Evolutionary conservation across 2,113 vertebrate genomes (phyloP).

Genomic region (Callipepla californica): DNA sequence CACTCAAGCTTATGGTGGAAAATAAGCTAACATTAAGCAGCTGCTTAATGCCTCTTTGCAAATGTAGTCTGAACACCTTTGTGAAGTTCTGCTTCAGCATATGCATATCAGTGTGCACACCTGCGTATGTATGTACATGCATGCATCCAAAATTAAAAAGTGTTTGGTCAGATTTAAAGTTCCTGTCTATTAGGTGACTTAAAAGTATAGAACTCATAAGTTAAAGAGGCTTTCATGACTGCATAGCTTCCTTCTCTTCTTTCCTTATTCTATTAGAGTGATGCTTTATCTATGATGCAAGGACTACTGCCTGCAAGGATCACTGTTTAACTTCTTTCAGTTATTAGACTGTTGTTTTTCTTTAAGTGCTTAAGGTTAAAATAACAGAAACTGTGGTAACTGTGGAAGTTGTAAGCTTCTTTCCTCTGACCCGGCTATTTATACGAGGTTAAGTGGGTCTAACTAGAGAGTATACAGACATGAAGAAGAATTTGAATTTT

Average conservation of each 20-base stretch:
- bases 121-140: neutral
- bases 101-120: neutral
- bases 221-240: neutral
- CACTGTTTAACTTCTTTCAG: neutral
- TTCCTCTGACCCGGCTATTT: neutral
- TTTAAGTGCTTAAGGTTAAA: neutral
- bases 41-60: neutral
- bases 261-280: neutral
- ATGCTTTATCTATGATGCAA: neutral
- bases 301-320: neutral
- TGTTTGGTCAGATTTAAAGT: neutral
- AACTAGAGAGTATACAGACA: neutral
- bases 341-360: neutral
- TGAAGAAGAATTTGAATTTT: neutral
- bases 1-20: neutral
- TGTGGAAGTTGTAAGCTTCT: neutral
- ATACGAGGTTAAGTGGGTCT: fast-evolving
- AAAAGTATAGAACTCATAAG: neutral
- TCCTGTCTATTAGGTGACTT: neutral
- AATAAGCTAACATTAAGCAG: neutral
- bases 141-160: neutral
- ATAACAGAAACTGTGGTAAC: neutral
- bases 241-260: neutral
- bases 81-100: neutral
- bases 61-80: neutral